Evolutionary conservation across 2,888 invertebrate species (phyloP), one percentile per base, ranked within the genome.

Genomic region (Eristalis intricaria): DNA sequence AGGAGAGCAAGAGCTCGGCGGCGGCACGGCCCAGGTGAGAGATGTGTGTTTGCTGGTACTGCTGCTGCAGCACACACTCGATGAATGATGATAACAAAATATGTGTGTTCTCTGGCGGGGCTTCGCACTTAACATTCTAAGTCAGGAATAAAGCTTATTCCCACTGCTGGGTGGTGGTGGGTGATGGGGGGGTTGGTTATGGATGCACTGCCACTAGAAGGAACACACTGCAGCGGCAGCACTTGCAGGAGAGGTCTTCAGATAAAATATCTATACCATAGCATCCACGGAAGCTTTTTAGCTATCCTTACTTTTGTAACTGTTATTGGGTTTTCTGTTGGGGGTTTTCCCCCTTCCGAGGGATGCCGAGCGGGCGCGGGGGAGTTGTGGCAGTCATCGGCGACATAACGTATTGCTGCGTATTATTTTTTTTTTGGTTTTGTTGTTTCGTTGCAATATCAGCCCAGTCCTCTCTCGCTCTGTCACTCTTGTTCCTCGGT

Each of bases 251-350:
- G 86, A 82, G 77, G 70, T 70, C 78, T 74, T 86, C 73, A 60
- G 70, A 73, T 66, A 75, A 74, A 86, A 70, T 78, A 74, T 78
- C 86, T 75, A 70, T 74, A 78, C 65, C 69, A 32, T 23, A 70
- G 29, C 50, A 83, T 68, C 68, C 65, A 87, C 75, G 79, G 86
- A 87, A 87, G 86, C 86, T 87, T 87, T 87, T 87, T 71, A 87
- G 83, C 68, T 79, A 83, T 66, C 69, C 83, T 66, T 77, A 85
- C 74, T 83, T 71, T 75, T 79, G 83, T 86, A 86, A 83, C 78
- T 70, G 78, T 70, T 77, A 56, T 63, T 58, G 23, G 65, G 22
- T 60, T 60, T 61, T 23, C 32, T 11, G 69, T 22, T 29, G 26
- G 13, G 13, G 63, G 4, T 29, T 22, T 23, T 23, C 5, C 23